Base-by-base conservation (phyloP, 1,140 invertebrate species). In the Drosophila malerkotliana region DNA sequence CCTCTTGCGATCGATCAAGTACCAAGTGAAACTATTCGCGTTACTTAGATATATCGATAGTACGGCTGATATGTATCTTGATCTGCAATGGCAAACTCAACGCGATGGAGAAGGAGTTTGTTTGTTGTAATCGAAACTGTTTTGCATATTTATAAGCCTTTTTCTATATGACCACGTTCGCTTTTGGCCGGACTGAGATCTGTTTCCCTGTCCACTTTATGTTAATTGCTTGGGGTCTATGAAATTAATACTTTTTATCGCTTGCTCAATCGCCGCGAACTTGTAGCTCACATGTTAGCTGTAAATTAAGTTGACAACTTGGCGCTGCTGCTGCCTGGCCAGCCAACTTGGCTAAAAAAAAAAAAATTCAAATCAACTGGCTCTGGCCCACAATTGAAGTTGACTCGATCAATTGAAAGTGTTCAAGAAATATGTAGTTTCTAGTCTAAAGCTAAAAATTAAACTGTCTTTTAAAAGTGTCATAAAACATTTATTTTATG, bases 191-290 rank as follows among this genome's bases (percentile, higher is more conserved):
- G 18, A n/a, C 58, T 9, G 47, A 32, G 14, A 60, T 60, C 66
- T 32, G 77, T 80, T 61, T 45, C 53, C 61, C 51, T 67, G 80
- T 84, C 76, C 80, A 69, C 53, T 78, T 77, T 85, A 87, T 87
- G 82, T 87, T 87, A 87, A 87, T 87, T 87, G 82, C 83, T 79
- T 69, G 60, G 34, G 78, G 67, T 77, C 83, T 83, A 89, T 88
- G 79, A 88, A 88, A 88, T 88, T 88, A 88, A 88, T 88, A 88
- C 83, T 83, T 89, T 88, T 88, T 88, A 88, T 88, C 83, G 76
- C 75, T 79, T 88, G 83, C 83, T 82, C 83, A 88, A 87, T 87
- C 83, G 72, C 83, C 53, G 82, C 79, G 83, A 88, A 88, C 83
- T 88, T 88, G 83, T 88, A 88, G 79, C 83, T 88, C 83, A 85